Evolutionary conservation across 2,113 vertebrate genomes (phyloP).

Genomic region (western clawed frog (Xenopus tropicalis)): UCB_Xtro_10.0 CM004444.2:12420001-12420500

Average conservation of each 20-base stretch:
- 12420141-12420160: no score
- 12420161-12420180: no score
- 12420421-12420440: not conserved
- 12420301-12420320: conserved; percentile 36
- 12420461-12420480: conserved; percentile 1
- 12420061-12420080: conserved; percentile 36
- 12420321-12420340: conserved; percentile 35
- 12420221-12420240: conserved; percentile 1
- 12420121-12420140: no score
- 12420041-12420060: conserved; percentile 14
- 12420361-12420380: conserved; percentile 28
- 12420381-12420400: conserved; percentile 21
- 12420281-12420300: conserved; percentile 32
- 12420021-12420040: conserved; percentile 25
- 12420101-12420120: no score
- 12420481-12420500: no score
- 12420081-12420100: conserved; percentile 15
- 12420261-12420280: conserved; percentile 23
- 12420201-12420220: conserved; percentile 22
- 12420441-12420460: not conserved
- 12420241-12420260: conserved; percentile 15
- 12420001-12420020: not conserved
- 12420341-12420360: conserved; percentile 18
- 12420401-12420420: not conserved
- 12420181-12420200: not conserved